Base-by-base conservation (phyloP, 2,113 vertebrate species). In the Psilopogon haemacephalus region DNA sequence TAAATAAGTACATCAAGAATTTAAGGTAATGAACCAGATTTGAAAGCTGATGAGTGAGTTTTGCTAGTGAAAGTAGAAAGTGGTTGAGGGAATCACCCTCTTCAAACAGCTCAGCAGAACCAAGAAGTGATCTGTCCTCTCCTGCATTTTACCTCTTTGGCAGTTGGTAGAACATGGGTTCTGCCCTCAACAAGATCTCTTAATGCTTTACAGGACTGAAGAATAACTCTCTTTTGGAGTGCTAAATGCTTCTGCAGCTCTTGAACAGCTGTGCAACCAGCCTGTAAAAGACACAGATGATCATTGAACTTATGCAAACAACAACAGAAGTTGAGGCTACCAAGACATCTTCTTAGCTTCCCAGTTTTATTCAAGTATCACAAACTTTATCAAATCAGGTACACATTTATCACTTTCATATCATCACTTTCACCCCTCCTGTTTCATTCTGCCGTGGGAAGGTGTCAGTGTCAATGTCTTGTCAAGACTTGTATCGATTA, bases 181-280 rank as follows among this genome's bases (percentile, higher is more conserved):
- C 96, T 97, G 81, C 90, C 98, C 74, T 98, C 97, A 74, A 98
- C 81, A 48, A 97, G 92, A 56, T 98, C 97, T 79, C 95, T 86
- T 26, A 99, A 97, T 64, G 97, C 97, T 89, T 87, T 96, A 65
- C 98, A 97, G 30, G 98, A 98, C 90, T 98, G 97, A 90, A 96
- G 95, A 37, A 99, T 77, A 64, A 99, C 95, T 81, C 88, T 97
- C 52, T 98, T 98, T 96, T 99, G 99, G 90, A 98, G 96, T 73
- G 89, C 37, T 84, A 98, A 87, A 93, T 99, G 98, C 54, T 97
- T 91, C 74, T 98, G 97, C 68, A 99, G 96, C 65, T 98, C 97
- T 96, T 93, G 96, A 88, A 99, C 93, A 82, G 95, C 97, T 35
- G 88, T 91, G 89, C 97, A 90, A 67, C 98, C 98, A 78, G 97